These are phyloP conservation scores for Tychaedon coryphoeus DNA, from an alignment of 2,113 vertebrate genomes.

Conservation along the genomic window DNA sequence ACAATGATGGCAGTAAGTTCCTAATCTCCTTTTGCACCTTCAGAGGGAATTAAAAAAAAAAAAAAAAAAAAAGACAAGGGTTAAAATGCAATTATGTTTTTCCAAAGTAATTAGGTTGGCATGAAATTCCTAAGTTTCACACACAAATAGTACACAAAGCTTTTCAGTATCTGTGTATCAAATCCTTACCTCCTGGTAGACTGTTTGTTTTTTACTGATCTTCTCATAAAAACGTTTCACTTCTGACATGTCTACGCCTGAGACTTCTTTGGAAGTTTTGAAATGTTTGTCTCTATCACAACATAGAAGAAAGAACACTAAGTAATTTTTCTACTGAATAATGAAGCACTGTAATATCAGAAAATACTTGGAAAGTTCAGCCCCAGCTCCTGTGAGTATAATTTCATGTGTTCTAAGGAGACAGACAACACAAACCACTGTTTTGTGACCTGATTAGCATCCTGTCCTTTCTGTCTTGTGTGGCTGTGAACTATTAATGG, in stretches of 20 bases:
- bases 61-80: background rate
- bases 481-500: background rate
- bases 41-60: background rate
- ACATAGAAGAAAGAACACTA: background rate
- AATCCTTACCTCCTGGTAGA: slow-evolving; percentile 30
- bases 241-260: slow-evolving; percentile 33
- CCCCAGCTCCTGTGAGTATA: background rate
- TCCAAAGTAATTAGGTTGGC: background rate
- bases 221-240: slow-evolving; percentile 20
- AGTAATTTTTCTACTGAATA: background rate
- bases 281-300: slow-evolving; percentile 44
- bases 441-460: background rate
- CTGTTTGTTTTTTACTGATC: background rate
- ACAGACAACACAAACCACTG: background rate
- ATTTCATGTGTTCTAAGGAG: background rate
- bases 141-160: background rate
- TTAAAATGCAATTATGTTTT: background rate
- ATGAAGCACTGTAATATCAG: background rate
- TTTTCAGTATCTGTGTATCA: background rate
- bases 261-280: slow-evolving; percentile 35
- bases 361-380: background rate
- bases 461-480: background rate
- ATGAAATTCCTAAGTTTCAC: background rate
- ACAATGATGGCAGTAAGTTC: slow-evolving; percentile 3
- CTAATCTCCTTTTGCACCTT: slow-evolving; percentile 30